These are phyloP conservation scores for Cheiracanthium punctorium DNA, from an alignment of 2,888 invertebrate genomes.

Conservation along the genomic window DNA sequence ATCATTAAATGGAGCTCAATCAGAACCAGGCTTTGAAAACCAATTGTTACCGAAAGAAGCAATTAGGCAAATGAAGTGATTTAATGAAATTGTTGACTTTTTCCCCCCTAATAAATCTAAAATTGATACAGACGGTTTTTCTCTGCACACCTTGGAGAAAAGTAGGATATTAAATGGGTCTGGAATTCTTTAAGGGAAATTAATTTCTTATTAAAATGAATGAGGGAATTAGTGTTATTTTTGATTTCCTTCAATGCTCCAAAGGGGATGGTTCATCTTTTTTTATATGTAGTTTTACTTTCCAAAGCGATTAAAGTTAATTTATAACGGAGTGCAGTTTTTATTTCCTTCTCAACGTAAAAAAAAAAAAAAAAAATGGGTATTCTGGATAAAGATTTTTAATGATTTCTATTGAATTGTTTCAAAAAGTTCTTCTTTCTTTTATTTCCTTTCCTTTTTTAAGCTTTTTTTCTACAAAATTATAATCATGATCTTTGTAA, in stretches of 20 bases:
- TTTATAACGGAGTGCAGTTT: no score
- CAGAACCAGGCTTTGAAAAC: neutral
- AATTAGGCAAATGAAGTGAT: conserved; percentile 36
- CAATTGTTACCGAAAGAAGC: conserved; percentile 27
- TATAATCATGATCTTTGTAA: no score
- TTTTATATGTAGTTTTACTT: no score
- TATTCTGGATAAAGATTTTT: no score
- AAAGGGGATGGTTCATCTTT: no score
- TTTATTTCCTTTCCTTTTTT: no score
- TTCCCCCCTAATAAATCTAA: neutral
- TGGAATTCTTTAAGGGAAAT: neutral
- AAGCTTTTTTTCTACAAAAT: no score
- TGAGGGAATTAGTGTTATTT: neutral
- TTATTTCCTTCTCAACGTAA: no score
- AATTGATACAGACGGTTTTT: neutral
- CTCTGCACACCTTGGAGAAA: neutral
- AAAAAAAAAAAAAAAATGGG: no score
- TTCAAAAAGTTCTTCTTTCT: no score
- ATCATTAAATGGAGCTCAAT: conserved; percentile 22
- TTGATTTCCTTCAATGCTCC: neutral
- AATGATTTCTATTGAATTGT: no score
- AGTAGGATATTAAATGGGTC: neutral
- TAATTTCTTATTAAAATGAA: neutral
- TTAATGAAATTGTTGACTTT: conserved; percentile 21
- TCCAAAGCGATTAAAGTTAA: no score